Conservation (phyloP, 2,888 invertebrate species). For the Thera britannica region DNA sequence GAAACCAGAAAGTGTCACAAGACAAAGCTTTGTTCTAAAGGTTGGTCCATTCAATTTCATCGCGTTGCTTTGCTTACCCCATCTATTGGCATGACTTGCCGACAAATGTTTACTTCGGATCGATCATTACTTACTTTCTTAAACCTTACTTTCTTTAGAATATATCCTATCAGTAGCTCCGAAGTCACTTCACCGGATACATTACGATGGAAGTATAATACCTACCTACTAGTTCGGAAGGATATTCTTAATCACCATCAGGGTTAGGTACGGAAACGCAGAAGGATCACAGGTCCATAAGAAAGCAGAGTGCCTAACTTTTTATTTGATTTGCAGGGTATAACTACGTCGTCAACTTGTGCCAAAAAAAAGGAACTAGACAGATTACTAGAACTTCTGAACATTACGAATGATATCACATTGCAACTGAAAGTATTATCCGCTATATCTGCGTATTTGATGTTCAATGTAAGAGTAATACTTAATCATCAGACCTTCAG, state of each 20-base stretch:
- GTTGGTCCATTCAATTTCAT: neutral
- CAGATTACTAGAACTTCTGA: constrained; percentile 56
- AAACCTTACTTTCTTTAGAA: too few species aligned
- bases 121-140: too few species aligned
- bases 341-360: constrained; percentile 39
- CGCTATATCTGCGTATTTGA: constrained; percentile 56
- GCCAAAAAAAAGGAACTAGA: constrained; percentile 49
- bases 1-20: constrained; percentile 14
- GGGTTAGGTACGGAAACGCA: too few species aligned
- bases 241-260: too few species aligned
- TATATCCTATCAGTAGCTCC: too few species aligned
- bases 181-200: too few species aligned
- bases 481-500: too few species aligned
- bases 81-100: neutral
- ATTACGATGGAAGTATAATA: too few species aligned
- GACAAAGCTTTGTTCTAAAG: constrained; percentile 18
- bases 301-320: too few species aligned
- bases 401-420: constrained; percentile 52
- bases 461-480: constrained; percentile 64
- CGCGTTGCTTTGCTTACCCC: neutral
- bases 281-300: too few species aligned
- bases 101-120: too few species aligned
- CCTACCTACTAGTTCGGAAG: too few species aligned
- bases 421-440: constrained; percentile 62
- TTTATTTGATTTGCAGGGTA: constrained; percentile 41